A percentile compares a stretch with the other conserved stretches of the same genome.
Evolutionary conservation across 2,888 invertebrate species (phyloP).

Genomic region (Drosophila falleni): DNA sequence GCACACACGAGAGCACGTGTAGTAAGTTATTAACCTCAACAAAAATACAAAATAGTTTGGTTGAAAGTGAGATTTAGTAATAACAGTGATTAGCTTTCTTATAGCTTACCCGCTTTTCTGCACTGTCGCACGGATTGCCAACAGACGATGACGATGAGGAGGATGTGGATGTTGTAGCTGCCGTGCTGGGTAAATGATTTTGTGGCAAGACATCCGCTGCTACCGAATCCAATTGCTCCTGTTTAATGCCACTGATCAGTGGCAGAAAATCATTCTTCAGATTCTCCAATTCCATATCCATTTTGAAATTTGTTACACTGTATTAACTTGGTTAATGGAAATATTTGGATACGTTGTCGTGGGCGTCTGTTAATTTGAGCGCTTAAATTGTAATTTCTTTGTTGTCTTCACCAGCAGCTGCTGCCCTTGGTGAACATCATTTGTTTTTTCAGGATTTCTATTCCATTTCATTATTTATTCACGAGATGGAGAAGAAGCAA

Average conservation of each 20-base stretch:
- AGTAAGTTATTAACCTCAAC: constrained; percentile 50
- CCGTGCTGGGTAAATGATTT: constrained; percentile 71
- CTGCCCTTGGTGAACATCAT: constrained; percentile 56
- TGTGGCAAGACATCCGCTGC: constrained; percentile 73
- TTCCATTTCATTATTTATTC: constrained; percentile 56
- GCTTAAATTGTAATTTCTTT: constrained; percentile 33
- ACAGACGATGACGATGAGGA: constrained; percentile 79
- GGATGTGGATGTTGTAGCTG: constrained; percentile 75
- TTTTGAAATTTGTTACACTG: constrained; percentile 30
- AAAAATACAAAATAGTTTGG: background rate
- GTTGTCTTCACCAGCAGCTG: constrained; percentile 49
- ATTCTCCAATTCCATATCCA: constrained; percentile 84
- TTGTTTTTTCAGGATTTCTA: constrained; percentile 42
- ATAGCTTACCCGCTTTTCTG: constrained; percentile 85
- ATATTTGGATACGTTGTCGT: background rate
- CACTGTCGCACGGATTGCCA: constrained; percentile 85
- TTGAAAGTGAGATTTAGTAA: constrained; percentile 30
- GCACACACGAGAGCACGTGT: constrained; percentile 56
- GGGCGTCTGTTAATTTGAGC: constrained; percentile 55
- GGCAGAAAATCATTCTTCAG: constrained; percentile 85
- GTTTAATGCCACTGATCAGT: constrained; percentile 84
- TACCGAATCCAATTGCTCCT: constrained; percentile 83
- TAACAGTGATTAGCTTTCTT: background rate
- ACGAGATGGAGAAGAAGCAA: constrained; percentile 19
- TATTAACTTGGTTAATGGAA: constrained; percentile 9